phyloP scores from a whole-genome alignment of 2,797 vertebrate genomes.

The Urosaurus nigricauda region DNA sequence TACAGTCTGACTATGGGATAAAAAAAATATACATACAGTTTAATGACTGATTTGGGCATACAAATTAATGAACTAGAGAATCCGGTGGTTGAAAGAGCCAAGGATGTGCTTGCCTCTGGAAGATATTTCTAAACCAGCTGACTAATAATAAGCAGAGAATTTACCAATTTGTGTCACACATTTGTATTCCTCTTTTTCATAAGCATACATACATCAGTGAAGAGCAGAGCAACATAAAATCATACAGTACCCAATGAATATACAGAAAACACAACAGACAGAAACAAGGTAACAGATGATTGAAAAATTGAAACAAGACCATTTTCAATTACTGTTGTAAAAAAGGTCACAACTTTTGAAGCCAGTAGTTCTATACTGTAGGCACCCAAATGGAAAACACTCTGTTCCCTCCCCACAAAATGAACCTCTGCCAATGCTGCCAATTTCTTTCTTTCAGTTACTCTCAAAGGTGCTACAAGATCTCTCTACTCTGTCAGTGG shows the following conservation, averaged over 20 bases:
- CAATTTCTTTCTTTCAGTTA: no score
- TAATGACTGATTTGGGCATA: neutral
- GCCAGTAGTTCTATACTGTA: neutral
- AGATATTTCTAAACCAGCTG: neutral
- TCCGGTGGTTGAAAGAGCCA: neutral
- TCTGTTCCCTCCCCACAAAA: no score
- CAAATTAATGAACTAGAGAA: neutral
- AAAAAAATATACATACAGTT: neutral
- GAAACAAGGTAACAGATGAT: neutral
- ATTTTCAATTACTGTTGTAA: neutral
- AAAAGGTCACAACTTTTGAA: neutral
- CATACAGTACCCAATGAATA: neutral
- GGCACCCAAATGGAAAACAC: neutral
- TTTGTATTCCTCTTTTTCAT: neutral
- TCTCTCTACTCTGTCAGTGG: neutral
- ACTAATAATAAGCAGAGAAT: neutral
- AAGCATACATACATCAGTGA: neutral
- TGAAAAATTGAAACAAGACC: neutral
- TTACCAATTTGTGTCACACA: neutral
- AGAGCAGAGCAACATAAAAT: neutral
- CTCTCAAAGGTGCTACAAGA: no score
- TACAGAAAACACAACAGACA: neutral
- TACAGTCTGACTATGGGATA: neutral
- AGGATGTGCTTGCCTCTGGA: neutral
- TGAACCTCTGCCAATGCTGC: neutral